These are phyloP conservation scores for Nyctibius grandis DNA, from an alignment of 2,797 vertebrate species.

Conservation along the genomic window DNA sequence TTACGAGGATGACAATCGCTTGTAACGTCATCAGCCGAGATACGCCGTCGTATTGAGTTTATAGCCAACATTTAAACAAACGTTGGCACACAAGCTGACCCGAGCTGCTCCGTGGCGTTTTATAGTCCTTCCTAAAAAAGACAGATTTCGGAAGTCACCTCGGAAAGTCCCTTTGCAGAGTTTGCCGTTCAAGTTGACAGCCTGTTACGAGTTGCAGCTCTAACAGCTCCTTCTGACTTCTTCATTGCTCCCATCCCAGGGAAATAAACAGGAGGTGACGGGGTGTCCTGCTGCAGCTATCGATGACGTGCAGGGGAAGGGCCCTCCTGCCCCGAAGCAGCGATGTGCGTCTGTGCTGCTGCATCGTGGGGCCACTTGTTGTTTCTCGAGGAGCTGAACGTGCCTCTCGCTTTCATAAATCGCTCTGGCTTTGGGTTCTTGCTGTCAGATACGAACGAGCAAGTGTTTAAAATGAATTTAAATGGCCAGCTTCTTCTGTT, in stretches of 20 bases:
- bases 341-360: too few relatives aligned
- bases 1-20: not conserved
- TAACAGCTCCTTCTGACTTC: not conserved
- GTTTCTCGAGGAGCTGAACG: not conserved
- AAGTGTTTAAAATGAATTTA: not conserved
- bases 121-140: not conserved
- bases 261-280: not conserved
- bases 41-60: not conserved
- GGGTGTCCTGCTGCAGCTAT: not conserved
- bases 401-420: not conserved
- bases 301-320: accelerated
- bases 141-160: not conserved
- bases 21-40: not conserved
- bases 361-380: not conserved
- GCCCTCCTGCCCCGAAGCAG: not conserved
- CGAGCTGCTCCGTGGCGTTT: not conserved
- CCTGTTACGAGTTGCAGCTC: not conserved
- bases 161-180: not conserved
- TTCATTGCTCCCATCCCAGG: not conserved
- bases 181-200: not conserved
- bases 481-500: not conserved
- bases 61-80: not conserved
- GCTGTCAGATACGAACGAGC: not conserved
- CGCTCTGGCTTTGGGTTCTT: not conserved
- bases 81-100: not conserved